Conservation (phyloP, 1,140 invertebrate species). For the Popillia japonica region DNA sequence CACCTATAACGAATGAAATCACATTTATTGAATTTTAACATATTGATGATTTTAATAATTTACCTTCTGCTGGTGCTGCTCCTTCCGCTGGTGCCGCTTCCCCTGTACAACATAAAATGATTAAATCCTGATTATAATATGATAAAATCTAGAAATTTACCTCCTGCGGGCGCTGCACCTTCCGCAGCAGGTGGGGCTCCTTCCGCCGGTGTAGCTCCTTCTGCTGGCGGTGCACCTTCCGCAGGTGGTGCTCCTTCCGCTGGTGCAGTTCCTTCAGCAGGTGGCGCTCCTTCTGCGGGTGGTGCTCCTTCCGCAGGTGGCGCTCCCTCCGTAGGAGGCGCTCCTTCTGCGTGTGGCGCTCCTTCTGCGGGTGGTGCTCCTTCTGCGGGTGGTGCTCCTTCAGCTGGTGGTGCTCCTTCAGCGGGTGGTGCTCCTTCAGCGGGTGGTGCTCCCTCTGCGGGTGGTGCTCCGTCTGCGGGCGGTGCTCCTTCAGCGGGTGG, state of each 20-base stretch:
- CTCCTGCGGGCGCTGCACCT: conserved; percentile 52
- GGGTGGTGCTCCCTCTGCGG: conserved; percentile 50
- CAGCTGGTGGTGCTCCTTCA: conserved; percentile 49
- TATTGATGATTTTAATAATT: neutral
- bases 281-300: conserved; percentile 52
- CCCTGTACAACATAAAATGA: neutral
- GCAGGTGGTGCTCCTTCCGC: conserved; percentile 56
- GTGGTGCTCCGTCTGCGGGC: conserved; percentile 52
- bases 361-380: conserved; percentile 44
- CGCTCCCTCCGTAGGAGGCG: conserved; percentile 55
- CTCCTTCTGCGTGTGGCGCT: conserved; percentile 41
- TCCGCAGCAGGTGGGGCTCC: conserved; percentile 52
- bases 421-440: conserved; percentile 41
- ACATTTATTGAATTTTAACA: conserved; percentile 51
- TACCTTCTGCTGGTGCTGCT: conserved; percentile 46
- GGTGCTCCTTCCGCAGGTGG: conserved; percentile 50
- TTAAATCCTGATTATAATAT: too few species aligned
- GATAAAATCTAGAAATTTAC: neutral
- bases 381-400: conserved; percentile 54
- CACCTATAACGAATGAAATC: conserved; percentile 54
- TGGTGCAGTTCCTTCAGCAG: conserved; percentile 38
- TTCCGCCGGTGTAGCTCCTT: conserved; percentile 39
- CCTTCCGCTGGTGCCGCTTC: conserved; percentile 44
- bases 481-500: conserved; percentile 53
- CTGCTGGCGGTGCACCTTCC: conserved; percentile 46